phyloP scores from a whole-genome alignment of 2,888 invertebrate species.

The Drosophila dives region DNA sequence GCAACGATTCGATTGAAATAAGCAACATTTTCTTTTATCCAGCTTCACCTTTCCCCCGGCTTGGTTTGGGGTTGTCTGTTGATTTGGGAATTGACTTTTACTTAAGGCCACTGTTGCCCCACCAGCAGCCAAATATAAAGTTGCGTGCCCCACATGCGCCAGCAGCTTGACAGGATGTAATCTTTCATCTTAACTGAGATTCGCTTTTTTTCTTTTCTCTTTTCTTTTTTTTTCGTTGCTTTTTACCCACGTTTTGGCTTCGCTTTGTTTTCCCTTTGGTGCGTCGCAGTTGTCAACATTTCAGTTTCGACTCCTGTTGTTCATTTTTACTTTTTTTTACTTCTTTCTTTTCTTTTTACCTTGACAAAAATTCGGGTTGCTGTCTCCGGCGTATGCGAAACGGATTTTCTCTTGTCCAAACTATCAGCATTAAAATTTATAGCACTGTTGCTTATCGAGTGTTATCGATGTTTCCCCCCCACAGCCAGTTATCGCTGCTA shows the following conservation, averaged over 20 bases:
- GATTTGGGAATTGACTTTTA: conserved; percentile 78
- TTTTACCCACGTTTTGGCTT: conserved; percentile 13
- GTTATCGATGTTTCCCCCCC: conserved; percentile 1
- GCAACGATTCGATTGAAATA: conserved; percentile 67
- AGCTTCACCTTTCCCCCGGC: not conserved
- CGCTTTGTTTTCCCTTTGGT: conserved; percentile 17
- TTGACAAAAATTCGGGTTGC: conserved; percentile 15
- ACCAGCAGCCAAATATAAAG: conserved; percentile 3
- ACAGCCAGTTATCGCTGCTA: not conserved
- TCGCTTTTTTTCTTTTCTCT: conserved; percentile 23
- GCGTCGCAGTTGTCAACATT: conserved; percentile 6
- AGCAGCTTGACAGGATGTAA: conserved; percentile 63
- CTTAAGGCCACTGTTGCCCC: conserved; percentile 37
- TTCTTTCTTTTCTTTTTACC: conserved; percentile 8
- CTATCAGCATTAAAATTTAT: conserved; percentile 22
- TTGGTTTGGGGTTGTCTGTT: conserved; percentile 33
- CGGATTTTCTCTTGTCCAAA: conserved; percentile 15
- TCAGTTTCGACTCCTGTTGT: conserved; percentile 13
- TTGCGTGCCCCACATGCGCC: conserved; percentile 17
- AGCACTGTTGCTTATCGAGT: conserved; percentile 12
- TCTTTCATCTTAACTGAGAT: conserved; percentile 74
- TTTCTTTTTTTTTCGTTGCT: not conserved
- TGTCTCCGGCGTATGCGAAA: conserved; percentile 6
- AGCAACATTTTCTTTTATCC: conserved; percentile 58
- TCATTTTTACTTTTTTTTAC: not conserved